Base-by-base conservation (phyloP, 2,113 vertebrate genomes). In the Menidia beryllina region DNA sequence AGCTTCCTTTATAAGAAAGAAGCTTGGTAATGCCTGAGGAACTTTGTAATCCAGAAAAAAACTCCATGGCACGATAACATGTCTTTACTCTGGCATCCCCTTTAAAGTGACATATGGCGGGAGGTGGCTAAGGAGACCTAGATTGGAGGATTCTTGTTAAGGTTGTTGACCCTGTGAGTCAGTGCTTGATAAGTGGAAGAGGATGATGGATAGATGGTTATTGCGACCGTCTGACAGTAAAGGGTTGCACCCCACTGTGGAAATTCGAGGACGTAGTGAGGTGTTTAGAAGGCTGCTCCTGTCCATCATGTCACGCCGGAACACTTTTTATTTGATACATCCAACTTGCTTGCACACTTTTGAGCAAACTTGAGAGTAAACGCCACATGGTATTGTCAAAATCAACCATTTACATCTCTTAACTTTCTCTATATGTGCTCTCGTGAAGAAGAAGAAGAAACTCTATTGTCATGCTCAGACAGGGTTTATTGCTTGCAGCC, bases 401-500 rank as follows among this genome's bases (percentile, higher is more conserved):
- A 65, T 45, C 69, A 58, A 15, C 61, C 52, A 54, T 67, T 81
- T 77, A 80, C 53, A 62, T 66, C 51, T 49, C 47, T 34, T 39
- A 53, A 74, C 55, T 79, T 69, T 69, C 48, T 75, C 58, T 73
- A 60, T 70, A 82, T 67, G 60, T 75, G 81, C 70, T 80, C 67
- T 45, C 66, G 74, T 84, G 79, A 77, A 68, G 84, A 72, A 51
- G 79, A 77, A 68, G 84, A 72, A 51, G 80, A 76, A 79, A 86
- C 86, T 84, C 85, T 77, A 75, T 3, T 17, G 76, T 56, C 75
- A 79, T 70, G 76, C 80, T 81, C 55, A 58, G 61, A 87, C 86
- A 71, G 73, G 69, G 87, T 91, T 87, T 81, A 82, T 70, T 72
- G 69, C 88, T 84, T 19, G 48, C 49, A 52, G 84, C 67, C 69